A percentile compares a stretch with the other conserved stretches of the same genome.
phyloP scores from a whole-genome alignment of 2,113 vertebrate genomes.

The Limnothrissa miodon region DNA sequence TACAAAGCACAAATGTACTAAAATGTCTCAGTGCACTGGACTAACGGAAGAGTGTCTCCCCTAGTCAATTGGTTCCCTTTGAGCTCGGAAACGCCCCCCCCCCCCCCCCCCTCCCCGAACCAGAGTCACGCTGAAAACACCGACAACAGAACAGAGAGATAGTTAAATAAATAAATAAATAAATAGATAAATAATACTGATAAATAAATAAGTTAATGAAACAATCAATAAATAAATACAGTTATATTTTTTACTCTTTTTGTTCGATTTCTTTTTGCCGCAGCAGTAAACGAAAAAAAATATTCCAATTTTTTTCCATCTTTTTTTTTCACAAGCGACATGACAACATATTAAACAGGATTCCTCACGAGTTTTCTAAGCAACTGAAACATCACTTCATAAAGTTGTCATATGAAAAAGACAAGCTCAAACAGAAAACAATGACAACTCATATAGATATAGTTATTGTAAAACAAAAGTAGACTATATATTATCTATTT shows the following conservation, averaged over 20 bases:
- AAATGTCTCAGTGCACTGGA: constrained; percentile 99
- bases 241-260: constrained; percentile 74
- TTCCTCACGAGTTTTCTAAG: constrained; percentile 99
- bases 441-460: constrained; percentile 99
- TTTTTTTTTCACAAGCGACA: constrained; percentile 94
- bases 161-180: constrained; percentile 73
- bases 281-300: constrained; percentile 72
- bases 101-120: constrained; percentile 79
- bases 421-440: constrained; percentile 98
- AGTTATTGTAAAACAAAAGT: constrained; percentile 98
- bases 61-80: constrained; percentile 97
- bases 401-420: constrained; percentile 84
- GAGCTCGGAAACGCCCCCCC: constrained; percentile 87
- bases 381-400: constrained; percentile 99
- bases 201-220: constrained; percentile 78
- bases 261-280: constrained; percentile 78
- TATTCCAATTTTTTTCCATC: constrained; percentile 71
- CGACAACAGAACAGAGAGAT: constrained; percentile 72
- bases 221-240: constrained; percentile 78
- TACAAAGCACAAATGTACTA: constrained; percentile 99
- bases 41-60: constrained; percentile 92
- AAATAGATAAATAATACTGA: constrained; percentile 69
- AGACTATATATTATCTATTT: constrained; percentile 99
- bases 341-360: constrained; percentile 99
- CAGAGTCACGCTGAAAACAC: constrained; percentile 80